Percentiles rank a stretch among this genome's conserved stretches.
These are phyloP conservation scores for Malachius bipustulatus DNA, from an alignment of 2,888 invertebrate species.

Conservation along the genomic window DNA sequence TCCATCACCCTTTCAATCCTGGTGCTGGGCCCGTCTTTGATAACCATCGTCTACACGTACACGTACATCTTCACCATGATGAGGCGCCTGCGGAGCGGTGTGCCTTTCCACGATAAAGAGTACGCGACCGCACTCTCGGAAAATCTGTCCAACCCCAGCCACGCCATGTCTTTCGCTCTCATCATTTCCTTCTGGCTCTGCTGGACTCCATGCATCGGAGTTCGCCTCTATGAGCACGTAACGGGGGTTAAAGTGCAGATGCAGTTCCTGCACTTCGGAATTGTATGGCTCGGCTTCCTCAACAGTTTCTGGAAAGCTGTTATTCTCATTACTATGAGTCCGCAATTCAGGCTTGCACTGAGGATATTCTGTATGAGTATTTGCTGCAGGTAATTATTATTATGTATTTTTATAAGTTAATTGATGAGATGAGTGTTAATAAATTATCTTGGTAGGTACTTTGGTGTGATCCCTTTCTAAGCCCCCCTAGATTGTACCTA, in stretches of 20 bases:
- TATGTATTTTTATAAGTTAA: too few species aligned
- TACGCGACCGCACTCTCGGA: constrained; percentile 83
- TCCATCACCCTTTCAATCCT: constrained; percentile 84
- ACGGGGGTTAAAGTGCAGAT: constrained; percentile 41
- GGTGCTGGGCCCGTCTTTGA: constrained; percentile 87
- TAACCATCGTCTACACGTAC: constrained; percentile 90
- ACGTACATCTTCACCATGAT: constrained; percentile 90
- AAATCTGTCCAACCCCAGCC: constrained; percentile 86
- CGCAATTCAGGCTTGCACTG: constrained; percentile 83
- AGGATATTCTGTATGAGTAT: constrained; percentile 78
- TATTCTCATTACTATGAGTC: constrained; percentile 79
- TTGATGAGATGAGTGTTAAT: too few species aligned
- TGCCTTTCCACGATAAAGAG: constrained; percentile 84
- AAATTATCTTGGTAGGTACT: too few species aligned
- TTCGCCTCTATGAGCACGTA: constrained; percentile 66
- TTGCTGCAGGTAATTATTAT: too few species aligned
- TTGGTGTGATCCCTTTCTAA: too few species aligned
- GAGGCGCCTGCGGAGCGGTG: constrained; percentile 70
- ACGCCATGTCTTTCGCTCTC: constrained; percentile 89
- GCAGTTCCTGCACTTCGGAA: constrained; percentile 79
- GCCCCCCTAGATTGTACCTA: too few species aligned
- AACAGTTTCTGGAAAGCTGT: constrained; percentile 95
- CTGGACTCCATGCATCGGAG: constrained; percentile 84
- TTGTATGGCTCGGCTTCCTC: constrained; percentile 89
- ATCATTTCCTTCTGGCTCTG: constrained; percentile 85